Evolutionary conservation across 2,888 invertebrate genomes (phyloP), one percentile per base, ranked within the genome.

Genomic region (Maniola hyperantus): DNA sequence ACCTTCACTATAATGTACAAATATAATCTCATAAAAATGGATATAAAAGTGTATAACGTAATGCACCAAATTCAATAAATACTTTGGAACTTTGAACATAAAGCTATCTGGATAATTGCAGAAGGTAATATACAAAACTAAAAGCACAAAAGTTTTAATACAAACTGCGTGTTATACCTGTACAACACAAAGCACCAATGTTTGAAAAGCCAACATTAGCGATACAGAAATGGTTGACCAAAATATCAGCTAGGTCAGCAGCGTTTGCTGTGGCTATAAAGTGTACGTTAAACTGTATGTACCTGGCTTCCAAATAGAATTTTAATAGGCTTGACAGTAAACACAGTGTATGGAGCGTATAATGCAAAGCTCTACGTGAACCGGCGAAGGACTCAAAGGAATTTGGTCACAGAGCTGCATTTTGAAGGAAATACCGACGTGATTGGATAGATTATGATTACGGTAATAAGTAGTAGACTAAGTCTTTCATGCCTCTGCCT

Each of bases 241-340:
- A 53, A 64, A 48, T 46, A 64, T 57, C 66, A 51, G 66, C 50
- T 53, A 58, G 61, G 20, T 36, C 34, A 10, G 54, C 54, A 54
- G 34, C 18, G 65, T 70, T 65, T 66, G 70, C 39, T 20, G 34
- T 50, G 55, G 39, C 55, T 55, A 65, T 60, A 65, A 65, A 64
- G 59, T 55, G 36, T 54, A 67, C 64, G 36, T 54, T 55, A 61
- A 71, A 51, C 67, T 67, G 63, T 65, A 53, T 60, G 67, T 15
- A 50, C 18, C 55, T 39, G 53, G 48, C 68, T 76, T 76, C 73
- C 71, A 75, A 74, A 71, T 76, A 74, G 79, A 77, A 77, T 77
- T 69, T 69, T 70, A 69, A 74, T 70, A 69, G 68, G 71, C 66
- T 72, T 71, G 48, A 58, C 63, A 69, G 69, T 51, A 67, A 60